Evolutionary conservation across 1,140 invertebrate genomes (phyloP).

Genomic region (Macrosteles quadrilineatus): DNA sequence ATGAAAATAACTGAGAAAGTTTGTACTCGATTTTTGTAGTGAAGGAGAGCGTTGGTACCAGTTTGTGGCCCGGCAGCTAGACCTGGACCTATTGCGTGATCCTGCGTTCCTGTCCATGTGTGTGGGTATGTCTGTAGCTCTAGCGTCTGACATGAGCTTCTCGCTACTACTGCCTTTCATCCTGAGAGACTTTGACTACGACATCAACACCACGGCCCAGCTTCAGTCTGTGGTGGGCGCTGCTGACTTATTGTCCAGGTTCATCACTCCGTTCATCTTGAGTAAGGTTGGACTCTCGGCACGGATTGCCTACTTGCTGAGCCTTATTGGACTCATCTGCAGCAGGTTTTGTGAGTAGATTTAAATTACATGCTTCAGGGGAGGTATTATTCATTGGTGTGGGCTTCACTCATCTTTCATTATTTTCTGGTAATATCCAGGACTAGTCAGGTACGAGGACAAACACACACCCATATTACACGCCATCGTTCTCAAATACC

Average conservation of each 20-base stretch:
- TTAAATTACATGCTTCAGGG: too few species aligned
- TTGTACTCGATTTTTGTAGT: too few species aligned
- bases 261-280: slow-evolving; percentile 61
- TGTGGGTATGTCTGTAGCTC: slow-evolving; percentile 63
- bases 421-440: too few species aligned
- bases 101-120: slow-evolving; percentile 65
- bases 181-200: slow-evolving; percentile 61
- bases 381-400: too few species aligned
- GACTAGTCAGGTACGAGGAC: too few species aligned
- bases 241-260: slow-evolving; percentile 39
- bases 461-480: too few species aligned
- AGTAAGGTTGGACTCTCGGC: slow-evolving; percentile 65
- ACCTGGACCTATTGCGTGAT: slow-evolving; percentile 65
- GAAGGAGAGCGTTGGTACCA: too few species aligned
- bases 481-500: too few species aligned
- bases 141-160: slow-evolving; percentile 69
- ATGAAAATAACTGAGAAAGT: too few species aligned
- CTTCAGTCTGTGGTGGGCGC: slow-evolving; percentile 39
- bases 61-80: slow-evolving; percentile 54
- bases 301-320: slow-evolving; percentile 65
- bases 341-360: slow-evolving; percentile 65
- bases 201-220: slow-evolving; percentile 49
- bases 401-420: too few species aligned
- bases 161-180: slow-evolving; percentile 66
- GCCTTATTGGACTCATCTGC: slow-evolving; percentile 62